phyloP scores from a whole-genome alignment of 35 echinoderm and acorn worm genomes.

The Strongylocentrotus purpuratus region DNA sequence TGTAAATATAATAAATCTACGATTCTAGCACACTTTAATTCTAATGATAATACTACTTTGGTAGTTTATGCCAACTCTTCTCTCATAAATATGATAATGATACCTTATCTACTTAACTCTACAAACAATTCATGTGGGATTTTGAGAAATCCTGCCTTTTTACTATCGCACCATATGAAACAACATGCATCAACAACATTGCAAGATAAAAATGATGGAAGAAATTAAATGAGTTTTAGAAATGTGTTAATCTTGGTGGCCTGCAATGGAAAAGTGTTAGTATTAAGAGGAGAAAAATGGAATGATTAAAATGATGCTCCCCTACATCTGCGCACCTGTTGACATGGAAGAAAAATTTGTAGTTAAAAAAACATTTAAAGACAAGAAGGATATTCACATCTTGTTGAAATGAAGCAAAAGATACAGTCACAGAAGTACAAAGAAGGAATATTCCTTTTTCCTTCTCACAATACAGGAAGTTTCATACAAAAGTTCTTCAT shows the following conservation, averaged over 20 bases:
- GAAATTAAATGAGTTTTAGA: background rate
- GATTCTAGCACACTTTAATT: background rate
- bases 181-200: background rate
- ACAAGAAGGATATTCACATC: background rate
- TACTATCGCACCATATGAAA: background rate
- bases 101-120: background rate
- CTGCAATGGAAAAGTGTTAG: background rate
- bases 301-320: background rate
- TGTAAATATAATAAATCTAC: background rate
- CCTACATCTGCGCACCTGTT: background rate
- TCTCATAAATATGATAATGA: background rate
- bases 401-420: no score
- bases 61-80: background rate
- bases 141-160: background rate
- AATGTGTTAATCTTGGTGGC: background rate
- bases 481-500: no score
- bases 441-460: no score
- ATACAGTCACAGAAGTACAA: no score
- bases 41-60: background rate
- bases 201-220: background rate
- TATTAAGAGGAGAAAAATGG: constrained; percentile 1
- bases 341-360: background rate
- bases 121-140: background rate
- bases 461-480: no score
- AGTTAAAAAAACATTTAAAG: background rate